A percentile compares a stretch with the other conserved stretches of the same genome.
phyloP scores from a whole-genome alignment of 1,140 invertebrate species.

The Argopecten irradians region DNA sequence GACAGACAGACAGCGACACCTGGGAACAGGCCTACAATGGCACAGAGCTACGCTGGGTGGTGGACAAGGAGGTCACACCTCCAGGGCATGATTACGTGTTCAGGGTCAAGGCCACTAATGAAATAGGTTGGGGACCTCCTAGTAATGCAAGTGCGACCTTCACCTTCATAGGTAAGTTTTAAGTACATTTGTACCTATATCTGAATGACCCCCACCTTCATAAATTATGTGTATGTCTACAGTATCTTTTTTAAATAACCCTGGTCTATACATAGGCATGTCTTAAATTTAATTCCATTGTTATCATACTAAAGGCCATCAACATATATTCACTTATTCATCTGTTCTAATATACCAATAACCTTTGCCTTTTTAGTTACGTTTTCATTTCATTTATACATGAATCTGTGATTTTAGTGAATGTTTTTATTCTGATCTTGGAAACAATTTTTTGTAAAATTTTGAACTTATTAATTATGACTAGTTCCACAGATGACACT shows the following conservation, averaged over 20 bases:
- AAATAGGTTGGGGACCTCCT: constrained; percentile 86
- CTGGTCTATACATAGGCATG: no score
- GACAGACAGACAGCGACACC: constrained; percentile 48
- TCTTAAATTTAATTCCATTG: no score
- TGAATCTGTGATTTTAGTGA: no score
- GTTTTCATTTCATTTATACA: no score
- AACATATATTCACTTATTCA: no score
- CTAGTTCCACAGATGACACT: background rate
- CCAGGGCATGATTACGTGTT: constrained; percentile 82
- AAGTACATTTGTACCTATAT: background rate
- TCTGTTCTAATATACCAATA: no score
- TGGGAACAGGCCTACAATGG: constrained; percentile 90
- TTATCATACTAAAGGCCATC: no score
- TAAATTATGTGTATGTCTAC: no score
- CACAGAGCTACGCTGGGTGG: constrained; percentile 88
- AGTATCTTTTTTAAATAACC: no score
- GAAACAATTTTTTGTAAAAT: no score
- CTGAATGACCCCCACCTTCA: background rate
- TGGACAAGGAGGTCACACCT: constrained; percentile 81
- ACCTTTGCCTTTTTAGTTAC: no score
- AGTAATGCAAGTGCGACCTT: constrained; percentile 77
- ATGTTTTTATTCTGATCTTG: no score
- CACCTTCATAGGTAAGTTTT: constrained; percentile 44
- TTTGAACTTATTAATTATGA: background rate
- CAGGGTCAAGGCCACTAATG: constrained; percentile 87